A percentile compares a stretch with the other conserved stretches of the same genome.
Conservation (phyloP, 1,140 invertebrate genomes). For the Coenobita brevimanus region DNA sequence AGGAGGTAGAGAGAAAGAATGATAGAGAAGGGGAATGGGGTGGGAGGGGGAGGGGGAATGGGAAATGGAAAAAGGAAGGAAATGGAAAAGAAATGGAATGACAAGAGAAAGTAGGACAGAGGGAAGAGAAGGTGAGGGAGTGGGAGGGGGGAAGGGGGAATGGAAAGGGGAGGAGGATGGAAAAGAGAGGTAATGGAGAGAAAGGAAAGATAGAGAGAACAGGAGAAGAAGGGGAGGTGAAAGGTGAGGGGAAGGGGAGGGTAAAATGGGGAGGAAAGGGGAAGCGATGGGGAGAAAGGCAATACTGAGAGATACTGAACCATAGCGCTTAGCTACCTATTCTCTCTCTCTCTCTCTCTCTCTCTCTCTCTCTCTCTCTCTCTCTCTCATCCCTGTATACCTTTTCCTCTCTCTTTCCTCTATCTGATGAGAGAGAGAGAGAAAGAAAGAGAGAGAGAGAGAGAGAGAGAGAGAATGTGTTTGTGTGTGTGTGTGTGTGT, state of each 20-base stretch:
- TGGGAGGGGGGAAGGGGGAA: neutral
- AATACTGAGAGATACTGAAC: too few species aligned
- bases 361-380: too few species aligned
- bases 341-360: too few species aligned
- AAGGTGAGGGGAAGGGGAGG: neutral
- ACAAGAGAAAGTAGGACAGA: neutral
- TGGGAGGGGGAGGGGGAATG: neutral
- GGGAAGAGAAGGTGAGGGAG: too few species aligned
- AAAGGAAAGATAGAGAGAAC: neutral
- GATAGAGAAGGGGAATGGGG: neutral
- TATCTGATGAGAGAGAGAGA: too few species aligned
- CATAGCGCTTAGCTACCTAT: too few species aligned
- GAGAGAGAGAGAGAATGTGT: too few species aligned
- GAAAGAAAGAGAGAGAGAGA: too few species aligned
- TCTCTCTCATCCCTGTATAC: too few species aligned
- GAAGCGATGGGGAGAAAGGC: neutral
- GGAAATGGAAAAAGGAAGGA: neutral
- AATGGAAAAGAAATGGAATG: neutral
- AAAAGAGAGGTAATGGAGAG: conserved; percentile 15
- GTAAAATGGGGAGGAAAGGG: neutral
- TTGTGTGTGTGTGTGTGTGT: too few species aligned
- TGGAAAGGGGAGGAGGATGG: neutral
- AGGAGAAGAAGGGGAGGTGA: neutral
- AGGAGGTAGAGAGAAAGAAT: neutral
- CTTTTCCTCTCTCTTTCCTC: too few species aligned